Conservation (phyloP, 2,888 invertebrate species). For the Acrobeloides nanus region DNA sequence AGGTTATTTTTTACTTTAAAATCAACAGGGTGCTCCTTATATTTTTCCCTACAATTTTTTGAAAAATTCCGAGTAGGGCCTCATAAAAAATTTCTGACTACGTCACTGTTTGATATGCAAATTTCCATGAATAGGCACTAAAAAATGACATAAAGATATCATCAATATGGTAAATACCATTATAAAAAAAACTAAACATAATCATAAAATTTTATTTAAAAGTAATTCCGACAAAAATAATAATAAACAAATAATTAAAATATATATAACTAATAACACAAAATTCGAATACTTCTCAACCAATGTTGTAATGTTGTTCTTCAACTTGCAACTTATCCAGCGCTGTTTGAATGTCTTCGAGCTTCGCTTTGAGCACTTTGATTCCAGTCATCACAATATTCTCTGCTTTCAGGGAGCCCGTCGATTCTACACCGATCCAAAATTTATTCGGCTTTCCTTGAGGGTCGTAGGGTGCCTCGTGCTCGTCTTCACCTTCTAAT, state of each 20-base stretch:
- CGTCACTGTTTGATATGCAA: too few species aligned
- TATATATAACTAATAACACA: neutral
- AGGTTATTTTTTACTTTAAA: too few species aligned
- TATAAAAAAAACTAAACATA: constrained; percentile 4
- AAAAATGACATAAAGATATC: neutral
- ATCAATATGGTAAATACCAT: neutral
- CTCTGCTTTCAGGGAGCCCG: constrained; percentile 86
- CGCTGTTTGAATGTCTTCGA: constrained; percentile 87
- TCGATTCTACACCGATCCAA: constrained; percentile 89
- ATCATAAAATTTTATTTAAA: constrained; percentile 5
- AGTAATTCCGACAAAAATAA: constrained; percentile 2
- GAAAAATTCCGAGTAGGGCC: too few species aligned
- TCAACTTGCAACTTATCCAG: constrained; percentile 57
- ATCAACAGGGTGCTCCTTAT: too few species aligned
- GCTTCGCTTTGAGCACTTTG: constrained; percentile 82
- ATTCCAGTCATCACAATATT: constrained; percentile 93
- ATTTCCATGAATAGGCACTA: neutral
- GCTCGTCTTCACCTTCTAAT: constrained; percentile 71
- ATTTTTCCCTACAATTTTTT: neutral
- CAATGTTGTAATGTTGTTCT: neutral
- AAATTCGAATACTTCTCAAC: neutral
- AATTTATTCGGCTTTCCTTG: constrained; percentile 92
- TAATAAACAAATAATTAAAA: neutral
- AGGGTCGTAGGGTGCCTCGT: constrained; percentile 85
- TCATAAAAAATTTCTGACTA: too few species aligned